Base-by-base conservation (phyloP, 2,797 vertebrate genomes). In the Gymnodraco acuticeps region DNA sequence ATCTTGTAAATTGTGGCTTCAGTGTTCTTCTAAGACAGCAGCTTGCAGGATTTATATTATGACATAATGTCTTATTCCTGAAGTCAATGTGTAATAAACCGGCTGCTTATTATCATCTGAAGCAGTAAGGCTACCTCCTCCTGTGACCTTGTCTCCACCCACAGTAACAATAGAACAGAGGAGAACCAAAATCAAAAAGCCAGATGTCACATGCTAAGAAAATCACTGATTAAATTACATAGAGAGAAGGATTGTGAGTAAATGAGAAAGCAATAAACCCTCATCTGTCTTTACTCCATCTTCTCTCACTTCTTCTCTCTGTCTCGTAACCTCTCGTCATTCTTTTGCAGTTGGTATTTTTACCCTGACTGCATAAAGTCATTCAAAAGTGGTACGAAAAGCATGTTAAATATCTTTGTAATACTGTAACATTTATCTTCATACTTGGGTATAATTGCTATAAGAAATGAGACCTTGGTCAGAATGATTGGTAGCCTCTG, bases 101-200 rank as follows among this genome's bases (percentile, higher is more conserved):
- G 19, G 66, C 61, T 65, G 73, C 60, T 69, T 78, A 54, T 77
- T 69, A 75, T 71, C 41, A 64, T 78, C 61, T 76, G 38, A 61
- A 51, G 67, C 56, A 41, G 51, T 3, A 11, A 41, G 45, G 41
- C 56, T 43, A 70, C 51, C 43, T 51, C 16, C 43, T 43, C 4
- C 61, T 73, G 63, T 72, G 78, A 85, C 84, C 78, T 85, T 82
- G 80, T 62, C 70, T 80, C 31, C 41, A 11, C 59, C 77, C 66
- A 67, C 68, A 27, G 75, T 78, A 63, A 88, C 71, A 84, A 85
- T 11, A 61, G 59, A 61, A 47, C 27, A 43, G 64, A 60, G 61
- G 38, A 11, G 1, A 70, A 61, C 78, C 73, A 88, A 87, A 90
- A 77, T 74, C 70, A 23, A 75, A 79, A 61, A 74, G 59, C 50